phyloP scores from a whole-genome alignment of 2,113 vertebrate species.

The Atlantisia rogersi region DNA sequence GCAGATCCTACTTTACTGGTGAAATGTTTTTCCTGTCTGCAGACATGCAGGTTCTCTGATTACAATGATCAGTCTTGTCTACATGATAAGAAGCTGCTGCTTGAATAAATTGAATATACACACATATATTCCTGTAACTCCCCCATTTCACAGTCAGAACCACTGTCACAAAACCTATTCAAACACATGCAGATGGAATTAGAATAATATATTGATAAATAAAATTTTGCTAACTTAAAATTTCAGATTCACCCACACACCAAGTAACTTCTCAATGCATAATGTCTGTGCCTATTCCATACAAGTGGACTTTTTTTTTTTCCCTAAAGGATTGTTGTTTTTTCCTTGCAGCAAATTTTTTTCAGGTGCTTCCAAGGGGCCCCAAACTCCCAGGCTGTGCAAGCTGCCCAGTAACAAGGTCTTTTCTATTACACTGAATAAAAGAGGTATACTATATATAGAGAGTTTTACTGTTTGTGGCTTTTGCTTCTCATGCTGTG shows the following conservation, averaged over 20 bases:
- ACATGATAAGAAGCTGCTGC: background rate
- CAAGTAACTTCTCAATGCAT: background rate
- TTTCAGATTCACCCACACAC: background rate
- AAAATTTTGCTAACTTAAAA: background rate
- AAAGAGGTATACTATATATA: background rate
- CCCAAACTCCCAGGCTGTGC: background rate
- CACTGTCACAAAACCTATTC: background rate
- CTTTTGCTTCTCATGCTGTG: background rate
- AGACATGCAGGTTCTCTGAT: background rate
- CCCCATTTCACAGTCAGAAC: background rate
- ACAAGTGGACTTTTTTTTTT: background rate
- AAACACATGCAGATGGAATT: background rate
- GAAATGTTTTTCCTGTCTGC: background rate
- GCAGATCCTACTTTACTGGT: background rate
- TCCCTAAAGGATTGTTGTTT: background rate
- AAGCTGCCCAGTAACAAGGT: background rate
- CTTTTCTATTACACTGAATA: background rate
- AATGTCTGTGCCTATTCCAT: background rate
- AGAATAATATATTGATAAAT: background rate
- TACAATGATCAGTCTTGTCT: background rate
- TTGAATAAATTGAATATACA: background rate
- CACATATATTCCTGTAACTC: fast-evolving
- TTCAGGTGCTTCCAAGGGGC: background rate
- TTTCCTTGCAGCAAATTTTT: background rate
- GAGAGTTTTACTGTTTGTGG: background rate